Evolutionary conservation across 2,888 invertebrate species (phyloP).

Genomic region (Anorthoa munda): DNA sequence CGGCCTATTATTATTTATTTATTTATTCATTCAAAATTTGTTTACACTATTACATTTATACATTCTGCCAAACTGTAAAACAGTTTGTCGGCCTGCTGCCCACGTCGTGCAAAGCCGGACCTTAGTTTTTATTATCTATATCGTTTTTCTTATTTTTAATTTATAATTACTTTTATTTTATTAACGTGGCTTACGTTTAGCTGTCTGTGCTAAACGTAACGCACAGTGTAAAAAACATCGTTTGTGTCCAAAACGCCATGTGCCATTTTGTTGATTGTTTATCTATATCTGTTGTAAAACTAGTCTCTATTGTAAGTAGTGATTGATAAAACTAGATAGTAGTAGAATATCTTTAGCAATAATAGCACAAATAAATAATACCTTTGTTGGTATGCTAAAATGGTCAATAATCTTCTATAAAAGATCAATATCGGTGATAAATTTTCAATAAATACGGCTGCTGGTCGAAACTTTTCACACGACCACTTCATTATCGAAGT

Average conservation of each 20-base stretch:
- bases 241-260: not conserved
- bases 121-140: too few species aligned
- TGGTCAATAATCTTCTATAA: conserved; percentile 10
- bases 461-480: not conserved
- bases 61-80: too few species aligned
- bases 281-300: not conserved
- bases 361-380: not conserved
- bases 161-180: too few species aligned
- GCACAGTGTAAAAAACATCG: not conserved
- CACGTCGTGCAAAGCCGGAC: too few species aligned
- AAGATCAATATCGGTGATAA: conserved; percentile 44
- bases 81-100: too few species aligned
- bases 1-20: too few species aligned
- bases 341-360: not conserved
- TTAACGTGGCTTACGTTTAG: too few species aligned
- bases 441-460: conserved; percentile 46
- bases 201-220: too few species aligned
- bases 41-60: too few species aligned
- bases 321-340: not conserved
- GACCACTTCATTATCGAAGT: not conserved
- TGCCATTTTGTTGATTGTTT: not conserved
- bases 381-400: not conserved
- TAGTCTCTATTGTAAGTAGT: too few species aligned
- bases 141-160: too few species aligned
- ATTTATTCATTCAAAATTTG: too few species aligned